A percentile compares a stretch with the other conserved stretches of the same genome.
These are phyloP conservation scores for Prostheceraeus crozeri DNA, from an alignment of 2,888 invertebrate species.

Conservation along the genomic window DNA sequence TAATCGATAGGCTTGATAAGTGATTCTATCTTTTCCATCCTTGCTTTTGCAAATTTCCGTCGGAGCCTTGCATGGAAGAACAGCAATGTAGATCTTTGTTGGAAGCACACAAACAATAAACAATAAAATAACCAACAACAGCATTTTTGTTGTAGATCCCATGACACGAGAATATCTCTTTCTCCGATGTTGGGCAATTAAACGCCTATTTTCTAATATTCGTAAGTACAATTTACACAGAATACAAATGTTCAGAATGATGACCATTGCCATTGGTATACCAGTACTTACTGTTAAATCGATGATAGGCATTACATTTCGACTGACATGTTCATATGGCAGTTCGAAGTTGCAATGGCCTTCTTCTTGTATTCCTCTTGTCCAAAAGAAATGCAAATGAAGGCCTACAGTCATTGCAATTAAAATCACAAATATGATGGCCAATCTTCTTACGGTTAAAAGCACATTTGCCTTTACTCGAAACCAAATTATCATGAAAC, in stretches of 20 bases:
- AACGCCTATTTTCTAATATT: neutral
- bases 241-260: neutral
- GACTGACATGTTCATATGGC: neutral
- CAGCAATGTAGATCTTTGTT: conserved; percentile 6
- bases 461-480: neutral
- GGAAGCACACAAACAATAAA: conserved; percentile 22
- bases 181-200: neutral
- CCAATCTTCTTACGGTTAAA: neutral
- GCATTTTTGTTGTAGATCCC: conserved; percentile 7
- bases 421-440: neutral
- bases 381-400: conserved; percentile 25
- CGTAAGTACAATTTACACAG: too few species aligned
- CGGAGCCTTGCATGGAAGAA: neutral
- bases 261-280: neutral
- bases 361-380: neutral
- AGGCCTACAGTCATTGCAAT: neutral
- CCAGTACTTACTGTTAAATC: neutral
- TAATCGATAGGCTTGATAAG: neutral
- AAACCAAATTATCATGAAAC: conserved; percentile 5
- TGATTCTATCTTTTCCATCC: too few species aligned
- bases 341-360: neutral
- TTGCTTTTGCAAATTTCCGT: neutral
- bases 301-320: neutral
- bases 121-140: conserved; percentile 1
- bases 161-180: too few species aligned